Evolutionary conservation across 2,888 invertebrate species (phyloP), one percentile per base, ranked within the genome.

Genomic region (Zaprionus lineosus): DNA sequence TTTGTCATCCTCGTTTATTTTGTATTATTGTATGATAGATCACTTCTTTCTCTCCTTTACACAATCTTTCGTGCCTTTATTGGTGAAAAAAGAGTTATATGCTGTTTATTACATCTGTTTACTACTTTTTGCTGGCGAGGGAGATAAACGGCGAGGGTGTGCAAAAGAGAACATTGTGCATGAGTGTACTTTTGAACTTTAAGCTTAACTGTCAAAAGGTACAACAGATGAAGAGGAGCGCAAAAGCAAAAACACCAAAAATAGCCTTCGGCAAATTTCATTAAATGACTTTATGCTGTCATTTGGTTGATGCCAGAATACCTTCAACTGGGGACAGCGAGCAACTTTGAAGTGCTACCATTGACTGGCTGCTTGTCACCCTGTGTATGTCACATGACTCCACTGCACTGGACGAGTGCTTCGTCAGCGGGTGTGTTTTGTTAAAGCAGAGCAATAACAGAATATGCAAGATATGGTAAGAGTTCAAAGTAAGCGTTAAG

Each of bases 121-220:
- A 78, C n/a, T n/a, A n/a, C n/a, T n/a, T n/a, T n/a, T n/a, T n/a
- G n/a, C n/a, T n/a, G n/a, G n/a, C n/a, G n/a, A n/a, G n/a, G n/a
- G n/a, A n/a, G n/a, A n/a, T n/a, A n/a, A n/a, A n/a, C n/a, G n/a
- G n/a, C n/a, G n/a, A n/a, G n/a, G n/a, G n/a, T n/a, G 50, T 56
- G 64, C 14, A 9, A 26, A 34, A 48, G 46, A 7, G 39, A 9
- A n/a, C n/a, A n/a, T n/a, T n/a, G n/a, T n/a, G n/a, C n/a, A n/a
- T n/a, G n/a, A n/a, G n/a, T n/a, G n/a, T n/a, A n/a, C n/a, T n/a
- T n/a, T n/a, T n/a, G n/a, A n/a, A n/a, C n/a, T n/a, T n/a, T n/a
- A n/a, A n/a, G n/a, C n/a, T 71, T 68, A 83, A 75, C 83, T 83
- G 84, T 79, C 81, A 79, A 83, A 75, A 67, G 76, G 73, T 79